phyloP scores from a whole-genome alignment of 2,113 vertebrate genomes.

The Oriolus oriolus region DNA sequence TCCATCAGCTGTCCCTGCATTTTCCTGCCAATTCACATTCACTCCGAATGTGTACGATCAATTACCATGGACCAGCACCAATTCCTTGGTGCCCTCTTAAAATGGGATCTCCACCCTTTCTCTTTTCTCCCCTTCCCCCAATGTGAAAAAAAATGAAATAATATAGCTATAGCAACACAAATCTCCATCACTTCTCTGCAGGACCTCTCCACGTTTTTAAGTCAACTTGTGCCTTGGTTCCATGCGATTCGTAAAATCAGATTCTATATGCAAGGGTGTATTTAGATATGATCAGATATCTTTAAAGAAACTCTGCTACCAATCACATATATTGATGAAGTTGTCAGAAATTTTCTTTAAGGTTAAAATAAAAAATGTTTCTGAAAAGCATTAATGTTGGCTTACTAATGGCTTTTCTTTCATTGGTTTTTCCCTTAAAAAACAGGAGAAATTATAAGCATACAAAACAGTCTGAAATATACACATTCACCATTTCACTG shows the following conservation, averaged over 20 bases:
- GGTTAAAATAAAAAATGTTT: neutral
- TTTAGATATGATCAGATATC: neutral
- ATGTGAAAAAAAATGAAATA: neutral
- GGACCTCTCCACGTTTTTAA: neutral
- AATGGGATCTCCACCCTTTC: neutral
- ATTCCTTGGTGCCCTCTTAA: neutral
- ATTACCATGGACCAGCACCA: neutral
- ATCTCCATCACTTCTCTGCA: neutral
- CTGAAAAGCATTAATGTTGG: neutral
- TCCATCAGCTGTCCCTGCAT: neutral
- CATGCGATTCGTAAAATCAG: neutral
- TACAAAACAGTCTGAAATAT: neutral
- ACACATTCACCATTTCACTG: conserved; percentile 19
- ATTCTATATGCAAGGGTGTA: neutral
- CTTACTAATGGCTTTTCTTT: neutral
- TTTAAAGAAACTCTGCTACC: neutral
- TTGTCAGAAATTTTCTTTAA: neutral
- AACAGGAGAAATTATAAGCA: neutral
- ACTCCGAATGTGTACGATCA: neutral
- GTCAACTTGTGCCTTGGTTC: neutral
- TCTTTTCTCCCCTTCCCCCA: neutral
- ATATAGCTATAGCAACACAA: neutral
- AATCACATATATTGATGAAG: neutral
- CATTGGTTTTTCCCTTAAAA: neutral
- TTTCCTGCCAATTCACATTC: neutral